Evolutionary conservation across 1,140 invertebrate genomes (phyloP), one percentile per base, ranked within the genome.

Genomic region (Drosophila erecta): DNA sequence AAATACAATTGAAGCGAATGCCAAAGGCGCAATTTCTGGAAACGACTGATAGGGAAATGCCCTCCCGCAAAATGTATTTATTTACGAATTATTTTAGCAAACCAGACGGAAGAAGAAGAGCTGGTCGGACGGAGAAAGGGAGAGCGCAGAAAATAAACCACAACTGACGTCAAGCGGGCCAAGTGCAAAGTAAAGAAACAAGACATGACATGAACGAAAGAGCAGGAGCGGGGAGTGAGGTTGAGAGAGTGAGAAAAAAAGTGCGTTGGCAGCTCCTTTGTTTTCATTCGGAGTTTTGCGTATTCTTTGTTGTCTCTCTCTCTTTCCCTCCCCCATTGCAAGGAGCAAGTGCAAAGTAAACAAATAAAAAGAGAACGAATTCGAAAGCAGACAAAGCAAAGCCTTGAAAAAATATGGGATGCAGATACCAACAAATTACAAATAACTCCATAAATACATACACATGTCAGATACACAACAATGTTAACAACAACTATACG

Each of bases 11-110:
- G 76, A 80, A 46, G 56, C 55, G 57, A 89, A 71, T 64, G 66
- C 72, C 81, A 85, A 84, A 87, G 83, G 66, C 83, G 83, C 83
- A 87, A 83, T 87, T 89, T 87, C 84, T 89, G 79, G 83, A 64
- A 74, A 35, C 59, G 73, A 71, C 53, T 44, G 64, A 76, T 79
- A 89, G 84, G 83, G 79, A 87, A 86, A 87, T 62, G 83, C 79
- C 79, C 83, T 79, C 70, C 60, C 41, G 64, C 84, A 86, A 76
- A 76, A 49, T 54, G 24, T 50, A 54, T 76, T 76, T 69, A 76
- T 74, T 62, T 62, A 62, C 74, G 70, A 66, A 74, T 61, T 71
- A 78, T 70, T 75, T 84, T 78, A 40, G 69, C 80, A 76, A 40
- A 12, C 8, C 24, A 62, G 27, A 58, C 30, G 41, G 46, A 54